Base-by-base conservation (phyloP, 2,797 vertebrate genomes). In the Sebastes flavidus region DNA sequence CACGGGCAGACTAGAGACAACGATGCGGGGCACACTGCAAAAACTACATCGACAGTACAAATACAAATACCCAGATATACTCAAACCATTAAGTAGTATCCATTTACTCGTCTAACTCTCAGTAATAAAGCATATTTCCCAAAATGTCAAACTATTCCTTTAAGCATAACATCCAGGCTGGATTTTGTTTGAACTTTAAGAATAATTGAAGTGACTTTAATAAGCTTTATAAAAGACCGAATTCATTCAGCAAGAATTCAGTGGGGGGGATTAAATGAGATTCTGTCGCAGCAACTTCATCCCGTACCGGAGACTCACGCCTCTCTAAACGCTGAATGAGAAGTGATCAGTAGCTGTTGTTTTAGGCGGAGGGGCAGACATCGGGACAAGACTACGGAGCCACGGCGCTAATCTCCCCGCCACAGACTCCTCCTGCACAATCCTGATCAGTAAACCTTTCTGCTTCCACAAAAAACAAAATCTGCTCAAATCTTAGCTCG, bases 261-360 rank as follows among this genome's bases (percentile, higher is more conserved):
- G 4, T 20, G 6, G 10, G 32, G 49, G 56, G 56, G 25, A 36
- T 27, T 55, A 4, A 18, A 65, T 73, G 25, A 62, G 49, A 68
- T 62, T 65, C 9, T 65, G 52, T 52, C n/a, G 12, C 56, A 49
- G 22, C 8, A 82, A 59, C 81, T 87, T 87, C 61, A 63, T 32
- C 49, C 6, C 36, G 68, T 68, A 42, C 86, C 77, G 85, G 85
- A 90, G 77, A 69, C 86, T 77, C 77, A 42, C 46, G 2, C 66
- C 5, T 72, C 52, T 63, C 1, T 59, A 25, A 81, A 68, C 11
- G 1, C 55, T 79, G 78, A 89, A 81, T 71, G 60, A 77, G 60
- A 67, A 88, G 58, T 95, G 89, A 95, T 89, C 75, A 85, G 60
- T 25, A 92, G 89, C 78, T 93, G 91, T 95, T 93, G 88, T 96